phyloP scores from a whole-genome alignment of 2,797 vertebrate species.

The Arnoldichthys spilopterus region DNA sequence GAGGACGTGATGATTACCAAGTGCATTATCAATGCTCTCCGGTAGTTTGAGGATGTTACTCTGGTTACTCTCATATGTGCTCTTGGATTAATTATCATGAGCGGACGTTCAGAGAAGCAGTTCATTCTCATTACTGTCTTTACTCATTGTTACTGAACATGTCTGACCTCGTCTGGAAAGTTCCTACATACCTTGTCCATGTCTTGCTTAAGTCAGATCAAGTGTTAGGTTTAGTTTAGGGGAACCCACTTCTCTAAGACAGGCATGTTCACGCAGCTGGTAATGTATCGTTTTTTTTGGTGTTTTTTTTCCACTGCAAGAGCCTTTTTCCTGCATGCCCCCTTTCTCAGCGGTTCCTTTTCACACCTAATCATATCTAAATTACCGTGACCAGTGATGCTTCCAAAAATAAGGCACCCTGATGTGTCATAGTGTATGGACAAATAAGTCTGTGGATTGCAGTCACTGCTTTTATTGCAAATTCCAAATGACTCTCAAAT shows the following conservation, averaged over 20 bases:
- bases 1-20: conserved; percentile 3
- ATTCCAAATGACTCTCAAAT: conserved; percentile 25
- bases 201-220: too few relatives aligned
- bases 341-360: neutral
- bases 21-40: conserved; percentile 17
- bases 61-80: neutral
- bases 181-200: neutral
- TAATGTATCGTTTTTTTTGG: neutral
- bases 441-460: neutral
- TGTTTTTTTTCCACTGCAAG: neutral
- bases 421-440: neutral
- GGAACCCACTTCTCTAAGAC: too few relatives aligned
- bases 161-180: neutral
- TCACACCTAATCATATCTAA: conserved; percentile 11
- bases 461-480: conserved; percentile 6
- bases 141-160: neutral
- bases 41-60: conserved; percentile 16
- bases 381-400: neutral
- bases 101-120: neutral
- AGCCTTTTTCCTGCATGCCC: neutral
- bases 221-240: too few relatives aligned
- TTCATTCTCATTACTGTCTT: neutral
- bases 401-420: conserved; percentile 14
- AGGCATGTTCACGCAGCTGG: neutral
- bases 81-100: conserved; percentile 13